Evolutionary conservation across 2,888 invertebrate species (phyloP).

Genomic region (Mystacides longicornis): DNA sequence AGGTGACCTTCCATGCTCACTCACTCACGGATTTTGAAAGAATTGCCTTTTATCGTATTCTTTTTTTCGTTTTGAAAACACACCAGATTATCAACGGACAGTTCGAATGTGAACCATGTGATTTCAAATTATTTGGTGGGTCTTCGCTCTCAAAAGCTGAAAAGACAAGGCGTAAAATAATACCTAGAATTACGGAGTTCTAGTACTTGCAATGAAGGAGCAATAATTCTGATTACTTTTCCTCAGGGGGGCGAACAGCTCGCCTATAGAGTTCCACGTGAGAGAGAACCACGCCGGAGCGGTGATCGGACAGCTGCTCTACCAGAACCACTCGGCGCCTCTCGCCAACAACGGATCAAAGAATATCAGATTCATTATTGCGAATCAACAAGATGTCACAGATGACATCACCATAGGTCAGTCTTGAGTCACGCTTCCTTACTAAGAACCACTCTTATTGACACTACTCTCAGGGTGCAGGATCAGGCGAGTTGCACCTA

Average conservation of each 20-base stretch:
- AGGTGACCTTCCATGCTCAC: no score
- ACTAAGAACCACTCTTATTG: no score
- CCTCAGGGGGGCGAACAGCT: constrained; percentile 57
- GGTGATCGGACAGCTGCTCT: constrained; percentile 64
- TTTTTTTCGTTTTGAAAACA: no score
- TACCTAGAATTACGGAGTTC: no score
- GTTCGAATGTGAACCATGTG: neutral
- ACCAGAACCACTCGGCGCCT: constrained; percentile 42
- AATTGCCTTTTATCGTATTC: no score
- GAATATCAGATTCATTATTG: constrained; percentile 65
- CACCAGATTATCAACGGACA: no score
- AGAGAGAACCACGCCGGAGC: constrained; percentile 69
- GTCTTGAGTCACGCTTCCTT: neutral
- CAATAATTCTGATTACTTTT: neutral
- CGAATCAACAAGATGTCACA: constrained; percentile 74
- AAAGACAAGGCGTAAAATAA: no score
- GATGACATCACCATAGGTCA: constrained; percentile 69
- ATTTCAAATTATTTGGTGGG: no score
- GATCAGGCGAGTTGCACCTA: neutral
- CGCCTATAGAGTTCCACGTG: constrained; percentile 66
- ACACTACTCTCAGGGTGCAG: no score
- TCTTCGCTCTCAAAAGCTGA: no score
- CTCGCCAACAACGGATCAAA: constrained; percentile 35
- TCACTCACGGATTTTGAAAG: no score
- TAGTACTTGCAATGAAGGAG: neutral